Evolutionary conservation across 2,888 invertebrate genomes (phyloP).

Genomic region (Rhingia rostrata): DNA sequence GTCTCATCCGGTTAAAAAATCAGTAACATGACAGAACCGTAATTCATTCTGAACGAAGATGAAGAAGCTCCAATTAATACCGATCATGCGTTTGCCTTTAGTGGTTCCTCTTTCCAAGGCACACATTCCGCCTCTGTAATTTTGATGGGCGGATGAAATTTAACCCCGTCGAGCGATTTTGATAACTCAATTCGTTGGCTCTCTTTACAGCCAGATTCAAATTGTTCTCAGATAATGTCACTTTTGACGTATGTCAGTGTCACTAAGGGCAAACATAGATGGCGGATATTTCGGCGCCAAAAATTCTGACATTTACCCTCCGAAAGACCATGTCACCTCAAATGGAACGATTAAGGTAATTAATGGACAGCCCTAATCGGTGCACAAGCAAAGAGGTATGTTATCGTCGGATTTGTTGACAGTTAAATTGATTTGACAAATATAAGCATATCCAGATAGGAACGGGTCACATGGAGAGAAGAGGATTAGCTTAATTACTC

Average conservation of each 20-base stretch:
- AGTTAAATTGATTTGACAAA: constrained; percentile 51
- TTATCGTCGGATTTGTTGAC: constrained; percentile 26
- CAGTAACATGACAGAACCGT: constrained; percentile 36
- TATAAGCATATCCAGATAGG: constrained; percentile 13
- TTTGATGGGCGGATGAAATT: constrained; percentile 14
- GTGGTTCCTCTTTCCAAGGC: no score
- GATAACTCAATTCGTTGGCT: constrained; percentile 31
- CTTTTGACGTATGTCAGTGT: no score
- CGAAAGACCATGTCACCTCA: constrained; percentile 27
- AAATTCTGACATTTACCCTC: neutral
- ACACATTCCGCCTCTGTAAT: neutral
- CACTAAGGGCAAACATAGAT: neutral
- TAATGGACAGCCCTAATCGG: constrained; percentile 39
- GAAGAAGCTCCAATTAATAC: constrained; percentile 41
- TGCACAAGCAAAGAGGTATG: constrained; percentile 12
- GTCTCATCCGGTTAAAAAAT: constrained; percentile 31
- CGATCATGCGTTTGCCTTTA: constrained; percentile 4
- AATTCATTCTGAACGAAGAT: constrained; percentile 26
- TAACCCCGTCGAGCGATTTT: constrained; percentile 1
- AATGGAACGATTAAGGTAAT: constrained; percentile 47
- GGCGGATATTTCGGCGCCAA: neutral
- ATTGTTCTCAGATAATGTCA: no score
- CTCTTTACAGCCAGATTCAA: no score
- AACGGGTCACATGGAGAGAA: neutral
- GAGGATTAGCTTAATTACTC: constrained; percentile 17